Percentiles rank a stretch among this genome's conserved stretches.
phyloP scores from a whole-genome alignment of 2,113 vertebrate species.

The Siniperca knerii region DNA sequence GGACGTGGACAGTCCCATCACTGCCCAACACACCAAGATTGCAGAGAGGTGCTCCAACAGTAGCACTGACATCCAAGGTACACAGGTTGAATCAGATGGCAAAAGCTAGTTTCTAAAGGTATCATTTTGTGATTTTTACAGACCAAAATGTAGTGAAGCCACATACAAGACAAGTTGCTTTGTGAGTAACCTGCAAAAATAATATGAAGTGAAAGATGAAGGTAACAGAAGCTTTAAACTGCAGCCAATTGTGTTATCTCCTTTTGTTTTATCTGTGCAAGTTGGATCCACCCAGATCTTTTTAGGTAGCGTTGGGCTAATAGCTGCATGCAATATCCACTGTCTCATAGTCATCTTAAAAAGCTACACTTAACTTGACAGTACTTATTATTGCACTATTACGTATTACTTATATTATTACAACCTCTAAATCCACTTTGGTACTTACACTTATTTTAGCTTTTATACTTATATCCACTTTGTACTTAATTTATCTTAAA shows the following conservation, averaged over 20 bases:
- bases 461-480: no score
- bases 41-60: constrained; percentile 90
- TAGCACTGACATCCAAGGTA: constrained; percentile 91
- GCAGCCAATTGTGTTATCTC: not conserved
- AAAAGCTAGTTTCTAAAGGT: not conserved
- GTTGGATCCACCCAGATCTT: not conserved
- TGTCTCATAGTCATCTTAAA: no score
- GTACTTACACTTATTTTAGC: no score
- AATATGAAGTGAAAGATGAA: not conserved
- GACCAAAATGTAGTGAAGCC: not conserved
- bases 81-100: not conserved
- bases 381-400: no score
- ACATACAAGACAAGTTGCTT: not conserved
- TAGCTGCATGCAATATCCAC: no score
- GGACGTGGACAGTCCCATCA: constrained; percentile 86
- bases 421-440: no score
- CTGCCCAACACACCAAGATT: constrained; percentile 84
- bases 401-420: no score
- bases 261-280: not conserved
- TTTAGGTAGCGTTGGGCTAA: not conserved
- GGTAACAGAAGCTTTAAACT: not conserved
- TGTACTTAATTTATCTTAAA: no score
- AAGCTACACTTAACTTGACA: no score
- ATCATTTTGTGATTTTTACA: not conserved
- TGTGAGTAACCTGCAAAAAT: no score